Base-by-base conservation (phyloP, 1,140 invertebrate genomes). In the Drosophila azteca region DNA sequence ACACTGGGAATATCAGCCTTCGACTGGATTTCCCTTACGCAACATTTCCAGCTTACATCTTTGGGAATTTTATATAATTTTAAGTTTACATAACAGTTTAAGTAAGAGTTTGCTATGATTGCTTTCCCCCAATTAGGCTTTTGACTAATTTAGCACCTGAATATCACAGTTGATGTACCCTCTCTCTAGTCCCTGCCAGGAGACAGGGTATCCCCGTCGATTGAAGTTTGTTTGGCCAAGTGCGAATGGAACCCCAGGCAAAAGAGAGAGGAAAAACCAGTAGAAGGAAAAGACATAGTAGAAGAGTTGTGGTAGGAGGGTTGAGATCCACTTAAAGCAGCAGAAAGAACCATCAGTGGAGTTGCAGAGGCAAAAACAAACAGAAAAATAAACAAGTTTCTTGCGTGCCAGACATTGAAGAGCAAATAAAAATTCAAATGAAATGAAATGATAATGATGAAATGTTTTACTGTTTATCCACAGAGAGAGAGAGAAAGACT, bases 391-490 rank as follows among this genome's bases (percentile, higher is more conserved):
- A 55, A 77, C 57, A 55, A 55, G 53, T 17, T 35, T 52, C 67
- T 70, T 57, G 67, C 51, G 52, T 44, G 65, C 64, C 67, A 70
- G 67, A 70, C 67, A 69, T 20, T 70, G 52, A 22, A 58, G 67
- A 70, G 65, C 60, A 74, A 75, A 75, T 76, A 77, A 87, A 85
- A 88, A 88, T 87, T 76, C 75, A 88, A 88, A 88, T 82, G 80
- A 88, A 88, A 88, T 82, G 80, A 87, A 81, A 79, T 79, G 75
- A 82, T 79, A 81, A 85, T 88, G 81, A 87, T 71, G 74, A 78
- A 81, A 87, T 78, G 78, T 69, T 82, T 78, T 66, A 87, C 54
- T 87, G 82, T 87, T 85, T 73, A 65, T 76, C 68, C 73, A 73
- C 61, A 80, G 52, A 61, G 52, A 73, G 52, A 45, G 52, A 35